These are phyloP conservation scores for Antigone vipio DNA, from an alignment of 2,113 vertebrate genomes.

Conservation along the genomic window DNA sequence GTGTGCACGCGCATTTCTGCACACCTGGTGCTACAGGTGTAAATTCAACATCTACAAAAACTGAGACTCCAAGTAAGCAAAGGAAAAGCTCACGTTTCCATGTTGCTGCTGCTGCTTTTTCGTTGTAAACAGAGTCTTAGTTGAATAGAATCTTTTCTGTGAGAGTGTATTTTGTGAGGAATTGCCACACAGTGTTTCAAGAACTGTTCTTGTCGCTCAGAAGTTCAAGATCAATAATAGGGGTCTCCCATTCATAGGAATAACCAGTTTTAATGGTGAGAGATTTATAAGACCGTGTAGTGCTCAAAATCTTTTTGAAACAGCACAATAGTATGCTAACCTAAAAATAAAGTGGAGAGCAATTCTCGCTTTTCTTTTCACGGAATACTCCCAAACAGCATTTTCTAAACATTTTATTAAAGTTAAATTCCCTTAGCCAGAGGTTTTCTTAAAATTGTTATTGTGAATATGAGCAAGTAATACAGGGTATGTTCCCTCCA, in stretches of 20 bases:
- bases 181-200: conserved; percentile 31
- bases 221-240: conserved; percentile 53
- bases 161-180: conserved; percentile 50
- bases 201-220: conserved; percentile 50
- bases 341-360: not conserved
- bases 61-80: conserved; percentile 38
- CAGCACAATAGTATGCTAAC: not conserved
- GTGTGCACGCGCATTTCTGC: not conserved
- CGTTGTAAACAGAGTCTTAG: conserved; percentile 16
- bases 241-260: conserved; percentile 25
- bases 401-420: conserved; percentile 69
- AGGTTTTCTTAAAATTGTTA: conserved; percentile 36
- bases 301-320: conserved; percentile 30
- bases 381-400: conserved; percentile 45
- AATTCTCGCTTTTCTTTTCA: not conserved
- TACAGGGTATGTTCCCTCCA: conserved; percentile 54
- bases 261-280: conserved; percentile 33
- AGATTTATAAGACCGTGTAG: conserved; percentile 10
- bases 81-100: conserved; percentile 43
- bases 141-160: conserved; percentile 49
- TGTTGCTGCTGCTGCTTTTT: conserved; percentile 24
- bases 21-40: not conserved
- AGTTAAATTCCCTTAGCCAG: conserved; percentile 58
- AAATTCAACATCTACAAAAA: not conserved
- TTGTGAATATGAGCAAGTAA: conserved; percentile 63